Evolutionary conservation across 2,797 vertebrate genomes (phyloP).

Genomic region (Serranus cabrilla): DNA sequence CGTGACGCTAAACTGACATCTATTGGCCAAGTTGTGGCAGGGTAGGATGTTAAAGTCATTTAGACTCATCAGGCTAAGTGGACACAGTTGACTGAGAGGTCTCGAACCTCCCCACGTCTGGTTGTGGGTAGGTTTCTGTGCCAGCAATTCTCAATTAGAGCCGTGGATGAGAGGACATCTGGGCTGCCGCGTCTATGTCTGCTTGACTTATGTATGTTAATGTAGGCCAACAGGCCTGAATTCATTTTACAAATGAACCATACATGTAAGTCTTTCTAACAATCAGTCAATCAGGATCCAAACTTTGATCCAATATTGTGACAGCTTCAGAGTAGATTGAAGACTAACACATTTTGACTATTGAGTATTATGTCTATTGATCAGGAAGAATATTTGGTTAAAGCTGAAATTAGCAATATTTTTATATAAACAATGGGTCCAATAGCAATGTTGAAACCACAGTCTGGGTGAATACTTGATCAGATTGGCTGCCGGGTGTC

Average conservation of each 20-base stretch:
- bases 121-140: conserved; percentile 71
- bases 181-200: conserved; percentile 56
- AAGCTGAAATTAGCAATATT: neutral
- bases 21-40: conserved; percentile 75
- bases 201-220: conserved; percentile 65
- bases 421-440: neutral
- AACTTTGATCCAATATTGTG: conserved; percentile 13
- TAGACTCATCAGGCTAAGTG: conserved; percentile 85
- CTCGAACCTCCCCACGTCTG: conserved; percentile 78
- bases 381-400: neutral
- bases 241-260: conserved; percentile 50
- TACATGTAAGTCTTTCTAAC: conserved; percentile 36
- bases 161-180: conserved; percentile 73
- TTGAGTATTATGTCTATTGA: neutral
- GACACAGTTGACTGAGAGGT: conserved; percentile 83
- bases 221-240: conserved; percentile 40
- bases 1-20: conserved; percentile 80
- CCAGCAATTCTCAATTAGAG: conserved; percentile 76
- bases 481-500: too few relatives aligned
- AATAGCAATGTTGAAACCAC: neutral
- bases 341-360: neutral
- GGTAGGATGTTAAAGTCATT: conserved; percentile 83
- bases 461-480: too few relatives aligned
- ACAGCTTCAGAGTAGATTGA: conserved; percentile 5
- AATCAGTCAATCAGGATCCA: conserved; percentile 41